Evolutionary conservation across 2,113 vertebrate species (phyloP).

Genomic region (Protobothrops flavoviridis): DNA sequence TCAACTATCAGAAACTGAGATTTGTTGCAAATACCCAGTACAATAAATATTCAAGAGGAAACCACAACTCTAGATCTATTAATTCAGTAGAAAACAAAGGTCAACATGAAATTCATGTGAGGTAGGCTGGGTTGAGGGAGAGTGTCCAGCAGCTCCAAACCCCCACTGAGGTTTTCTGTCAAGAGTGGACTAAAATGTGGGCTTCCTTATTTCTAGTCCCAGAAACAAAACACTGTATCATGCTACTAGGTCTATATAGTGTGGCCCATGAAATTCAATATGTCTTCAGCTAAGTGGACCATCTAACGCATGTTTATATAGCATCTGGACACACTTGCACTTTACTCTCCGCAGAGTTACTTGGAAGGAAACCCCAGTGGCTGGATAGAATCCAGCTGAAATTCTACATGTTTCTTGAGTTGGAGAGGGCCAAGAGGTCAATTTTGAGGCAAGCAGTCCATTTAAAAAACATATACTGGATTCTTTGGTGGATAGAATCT

Average conservation of each 20-base stretch:
- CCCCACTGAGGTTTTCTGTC: neutral
- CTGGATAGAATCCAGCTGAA: neutral
- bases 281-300: neutral
- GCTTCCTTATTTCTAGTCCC: neutral
- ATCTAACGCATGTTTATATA: neutral
- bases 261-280: neutral
- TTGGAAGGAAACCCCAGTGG: neutral
- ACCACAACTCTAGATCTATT: neutral
- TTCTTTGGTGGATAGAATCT: neutral
- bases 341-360: neutral
- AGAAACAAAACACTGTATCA: neutral
- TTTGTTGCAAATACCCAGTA: neutral
- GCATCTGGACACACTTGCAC: neutral
- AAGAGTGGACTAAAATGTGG: neutral
- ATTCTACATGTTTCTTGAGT: neutral
- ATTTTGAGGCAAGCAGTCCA: neutral
- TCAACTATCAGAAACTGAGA: neutral
- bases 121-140: neutral
- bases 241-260: neutral
- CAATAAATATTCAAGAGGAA: neutral
- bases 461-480: neutral
- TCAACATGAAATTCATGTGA: neutral
- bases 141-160: neutral
- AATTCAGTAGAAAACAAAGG: neutral
- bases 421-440: neutral